Conservation (phyloP, 2,113 vertebrate species). For the Pterocles gutturalis region DNA sequence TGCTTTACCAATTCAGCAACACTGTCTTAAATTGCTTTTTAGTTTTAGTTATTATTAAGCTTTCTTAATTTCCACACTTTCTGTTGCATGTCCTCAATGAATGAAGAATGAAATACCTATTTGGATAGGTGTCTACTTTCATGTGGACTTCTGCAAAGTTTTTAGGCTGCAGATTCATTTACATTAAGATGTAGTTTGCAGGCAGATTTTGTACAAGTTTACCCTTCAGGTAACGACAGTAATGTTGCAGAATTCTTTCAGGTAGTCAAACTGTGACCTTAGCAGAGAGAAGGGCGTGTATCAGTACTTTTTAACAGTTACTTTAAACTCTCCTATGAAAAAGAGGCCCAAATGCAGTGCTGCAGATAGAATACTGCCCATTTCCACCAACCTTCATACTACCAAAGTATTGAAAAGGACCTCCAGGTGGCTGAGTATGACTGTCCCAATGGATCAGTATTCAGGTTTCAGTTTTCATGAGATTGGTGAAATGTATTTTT, state of each 20-base stretch:
- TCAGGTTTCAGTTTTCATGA: background rate
- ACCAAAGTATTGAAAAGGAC: background rate
- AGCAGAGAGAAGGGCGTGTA: background rate
- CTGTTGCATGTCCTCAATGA: background rate
- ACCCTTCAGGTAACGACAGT: background rate
- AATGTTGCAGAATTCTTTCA: background rate
- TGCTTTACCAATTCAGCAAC: background rate
- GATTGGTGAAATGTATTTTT: background rate
- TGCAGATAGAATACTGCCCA: background rate
- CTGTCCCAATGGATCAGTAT: background rate
- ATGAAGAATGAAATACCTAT: background rate
- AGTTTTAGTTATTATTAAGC: background rate
- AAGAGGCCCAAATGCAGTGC: background rate
- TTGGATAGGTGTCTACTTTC: background rate
- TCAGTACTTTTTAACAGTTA: background rate
- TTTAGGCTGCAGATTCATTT: background rate
- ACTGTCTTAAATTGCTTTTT: background rate
- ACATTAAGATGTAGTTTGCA: background rate
- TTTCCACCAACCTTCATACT: background rate
- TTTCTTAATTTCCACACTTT: background rate
- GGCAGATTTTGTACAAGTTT: background rate
- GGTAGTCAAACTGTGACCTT: background rate
- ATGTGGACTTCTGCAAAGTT: background rate
- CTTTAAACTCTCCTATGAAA: background rate
- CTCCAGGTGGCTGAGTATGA: background rate